phyloP scores from a whole-genome alignment of 2,113 vertebrate species.

The Siniperca chuatsi region DNA sequence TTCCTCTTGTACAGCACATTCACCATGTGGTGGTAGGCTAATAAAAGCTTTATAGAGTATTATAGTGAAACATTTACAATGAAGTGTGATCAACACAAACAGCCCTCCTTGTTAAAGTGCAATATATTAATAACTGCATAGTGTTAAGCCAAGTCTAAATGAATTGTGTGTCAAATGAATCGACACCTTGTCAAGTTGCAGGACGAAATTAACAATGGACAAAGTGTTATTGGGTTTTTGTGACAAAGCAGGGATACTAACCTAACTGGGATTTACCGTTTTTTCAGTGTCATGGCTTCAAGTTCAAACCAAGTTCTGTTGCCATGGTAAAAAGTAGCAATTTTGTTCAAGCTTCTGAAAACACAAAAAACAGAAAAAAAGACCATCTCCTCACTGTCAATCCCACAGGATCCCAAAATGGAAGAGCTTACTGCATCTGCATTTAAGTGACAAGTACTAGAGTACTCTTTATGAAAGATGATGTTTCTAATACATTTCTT shows the following conservation, averaged over 20 bases:
- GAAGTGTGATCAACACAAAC: slow-evolving; percentile 57
- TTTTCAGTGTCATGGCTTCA: background rate
- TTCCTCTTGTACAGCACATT: slow-evolving; percentile 27
- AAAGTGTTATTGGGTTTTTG: slow-evolving; percentile 21
- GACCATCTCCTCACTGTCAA: background rate
- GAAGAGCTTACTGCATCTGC: background rate
- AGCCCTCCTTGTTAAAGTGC: slow-evolving; percentile 57
- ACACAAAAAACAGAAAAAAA: background rate
- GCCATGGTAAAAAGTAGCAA: background rate
- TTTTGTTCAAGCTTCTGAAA: background rate
- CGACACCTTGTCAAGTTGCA: slow-evolving; percentile 21
- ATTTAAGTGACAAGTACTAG: too few relatives aligned
- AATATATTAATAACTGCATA: slow-evolving; percentile 46
- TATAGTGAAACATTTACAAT: slow-evolving; percentile 67
- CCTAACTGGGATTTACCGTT: background rate
- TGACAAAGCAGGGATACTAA: background rate
- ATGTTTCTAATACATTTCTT: background rate
- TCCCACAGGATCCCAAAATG: background rate
- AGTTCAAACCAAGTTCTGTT: background rate
- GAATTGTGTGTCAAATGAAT: slow-evolving; percentile 64
- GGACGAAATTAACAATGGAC: slow-evolving; percentile 31
- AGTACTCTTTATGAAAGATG: background rate
- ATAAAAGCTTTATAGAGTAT: slow-evolving; percentile 69
- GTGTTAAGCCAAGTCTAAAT: slow-evolving; percentile 62
- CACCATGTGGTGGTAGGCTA: slow-evolving; percentile 23